phyloP scores from a whole-genome alignment of 2,113 vertebrate genomes.

The Aptenodytes forsteri region DNA sequence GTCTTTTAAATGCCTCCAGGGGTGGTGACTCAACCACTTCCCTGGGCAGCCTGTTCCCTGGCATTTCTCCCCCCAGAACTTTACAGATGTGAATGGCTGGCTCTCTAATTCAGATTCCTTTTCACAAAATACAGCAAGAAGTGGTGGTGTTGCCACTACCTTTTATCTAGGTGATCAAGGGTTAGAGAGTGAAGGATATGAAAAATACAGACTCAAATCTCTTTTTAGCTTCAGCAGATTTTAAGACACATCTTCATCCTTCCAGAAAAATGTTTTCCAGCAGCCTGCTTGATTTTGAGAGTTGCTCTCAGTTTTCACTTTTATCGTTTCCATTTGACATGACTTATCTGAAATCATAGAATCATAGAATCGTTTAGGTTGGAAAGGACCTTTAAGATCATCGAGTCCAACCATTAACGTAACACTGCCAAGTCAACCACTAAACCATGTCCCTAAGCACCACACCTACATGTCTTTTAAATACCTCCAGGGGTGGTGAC shows the following conservation, averaged over 20 bases:
- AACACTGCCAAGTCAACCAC: background rate
- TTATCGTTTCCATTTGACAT: background rate
- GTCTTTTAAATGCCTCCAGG: no score
- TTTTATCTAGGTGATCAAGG: background rate
- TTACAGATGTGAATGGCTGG: background rate
- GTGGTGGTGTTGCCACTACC: background rate
- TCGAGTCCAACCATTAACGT: background rate
- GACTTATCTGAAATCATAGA: background rate
- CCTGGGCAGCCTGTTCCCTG: no score
- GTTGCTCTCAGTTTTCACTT: background rate
- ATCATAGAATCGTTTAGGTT: background rate
- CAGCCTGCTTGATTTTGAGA: background rate
- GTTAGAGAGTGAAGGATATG: background rate
- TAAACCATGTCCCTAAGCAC: background rate
- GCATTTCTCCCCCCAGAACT: background rate
- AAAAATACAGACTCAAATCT: background rate
- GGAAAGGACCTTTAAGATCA: background rate
- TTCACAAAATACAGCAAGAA: background rate
- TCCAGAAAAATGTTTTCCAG: background rate
- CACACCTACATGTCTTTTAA: background rate
- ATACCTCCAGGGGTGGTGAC: background rate
- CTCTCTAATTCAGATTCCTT: background rate
- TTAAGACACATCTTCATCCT: background rate
- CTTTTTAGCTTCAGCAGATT: background rate
- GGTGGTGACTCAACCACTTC: no score